Evolutionary conservation across 92 coral and sea anemone genomes (phyloP), one percentile per base, ranked within the genome.

Genomic region (Virgularia gustaviana): DNA sequence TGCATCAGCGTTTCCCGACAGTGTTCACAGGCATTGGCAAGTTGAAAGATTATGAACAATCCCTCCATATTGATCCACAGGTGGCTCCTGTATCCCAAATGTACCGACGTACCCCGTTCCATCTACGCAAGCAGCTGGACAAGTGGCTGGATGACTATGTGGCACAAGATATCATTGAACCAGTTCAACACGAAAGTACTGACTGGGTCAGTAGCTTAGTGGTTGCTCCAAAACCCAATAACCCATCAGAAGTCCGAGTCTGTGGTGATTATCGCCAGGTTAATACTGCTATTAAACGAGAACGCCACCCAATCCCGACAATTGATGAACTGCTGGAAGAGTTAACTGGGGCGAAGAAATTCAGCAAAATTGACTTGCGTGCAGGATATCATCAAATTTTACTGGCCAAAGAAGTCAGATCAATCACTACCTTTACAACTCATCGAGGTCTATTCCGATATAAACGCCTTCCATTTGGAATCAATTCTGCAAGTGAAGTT

Each of bases 331-430:
- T 76, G 9, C 15, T 76, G 24, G 49, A 76, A 24, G 27, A 76
- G 23, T 45, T 76, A 64, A 9, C 32, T 0, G 73, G 74, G 2
- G 81, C 80, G 10, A 42, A 35, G 20, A 35, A 47, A 15, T 76
- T 8, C 9, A 76, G 81, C 63, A 63, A 76, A 62, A 41, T 63
- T 22, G 81, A 76, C 28, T 28, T 63, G n/a, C 33, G 27, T 24
- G 81, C 81, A 16, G 67, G 81, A n/a, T 76, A 76, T 47, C 81
- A 76, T 43, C 81, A 76, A 10, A 76, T 76, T 19, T 74, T 24
- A 10, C 38, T 76, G n/a, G 51, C 22, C 37, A 43, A 51, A 37
- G 73, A 76, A 35, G 49, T 74, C 20, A 9, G 65, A 24, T 42
- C 58, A 5, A 47, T 67, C 28, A 67, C 74, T 5, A 67, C 74